Percentiles rank a stretch among this genome's conserved stretches.
Conservation (phyloP, 2,888 invertebrate genomes). For the Bugulina stolonifera region DNA sequence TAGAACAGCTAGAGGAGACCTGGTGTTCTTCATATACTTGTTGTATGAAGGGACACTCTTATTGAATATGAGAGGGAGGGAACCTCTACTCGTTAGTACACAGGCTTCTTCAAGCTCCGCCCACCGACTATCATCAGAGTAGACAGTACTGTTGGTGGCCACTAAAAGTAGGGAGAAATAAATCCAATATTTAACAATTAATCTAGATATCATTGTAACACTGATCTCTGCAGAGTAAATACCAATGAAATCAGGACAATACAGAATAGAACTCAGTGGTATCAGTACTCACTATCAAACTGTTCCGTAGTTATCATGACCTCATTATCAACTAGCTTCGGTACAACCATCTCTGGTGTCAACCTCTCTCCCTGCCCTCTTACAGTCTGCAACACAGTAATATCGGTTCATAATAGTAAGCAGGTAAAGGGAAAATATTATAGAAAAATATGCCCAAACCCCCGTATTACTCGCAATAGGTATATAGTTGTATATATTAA, state of each 20-base stretch:
- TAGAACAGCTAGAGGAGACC: not conserved
- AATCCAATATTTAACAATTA: no score
- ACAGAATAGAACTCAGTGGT: no score
- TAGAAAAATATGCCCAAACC: no score
- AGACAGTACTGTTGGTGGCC: constrained; percentile 19
- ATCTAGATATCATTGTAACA: no score
- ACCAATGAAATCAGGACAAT: no score
- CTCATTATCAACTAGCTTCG: constrained; percentile 3
- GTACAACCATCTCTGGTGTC: constrained; percentile 5
- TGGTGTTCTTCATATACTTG: constrained; percentile 17
- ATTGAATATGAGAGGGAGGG: not conserved
- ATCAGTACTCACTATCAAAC: constrained; percentile 13
- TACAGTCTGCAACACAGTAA: not conserved
- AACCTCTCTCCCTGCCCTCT: not conserved
- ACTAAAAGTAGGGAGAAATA: no score
- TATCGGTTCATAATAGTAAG: no score
- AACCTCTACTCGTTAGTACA: constrained; percentile 2
- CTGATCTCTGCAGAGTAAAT: no score
- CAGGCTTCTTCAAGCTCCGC: constrained; percentile 12
- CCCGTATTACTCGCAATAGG: no score
- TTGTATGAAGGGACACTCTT: constrained; percentile 4
- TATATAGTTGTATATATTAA: no score
- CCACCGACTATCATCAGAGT: constrained; percentile 16
- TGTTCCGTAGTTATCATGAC: constrained; percentile 9
- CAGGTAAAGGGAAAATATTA: no score